phyloP scores from a whole-genome alignment of 2,113 vertebrate species.

The Probosciger aterrimus region DNA sequence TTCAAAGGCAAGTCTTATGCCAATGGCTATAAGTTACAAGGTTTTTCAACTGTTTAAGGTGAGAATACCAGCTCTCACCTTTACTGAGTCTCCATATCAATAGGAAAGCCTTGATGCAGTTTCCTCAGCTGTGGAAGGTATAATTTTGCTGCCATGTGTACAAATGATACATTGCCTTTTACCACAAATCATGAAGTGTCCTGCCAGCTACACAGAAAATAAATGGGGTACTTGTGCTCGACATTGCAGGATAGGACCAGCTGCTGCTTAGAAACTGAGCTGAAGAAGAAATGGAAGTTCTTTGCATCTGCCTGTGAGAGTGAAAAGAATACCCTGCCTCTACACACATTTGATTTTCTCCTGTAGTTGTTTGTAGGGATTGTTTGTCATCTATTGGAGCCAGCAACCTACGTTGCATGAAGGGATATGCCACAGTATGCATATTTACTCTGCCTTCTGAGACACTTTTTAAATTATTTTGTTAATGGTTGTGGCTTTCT shows the following conservation, averaged over 20 bases:
- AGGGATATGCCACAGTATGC: not conserved
- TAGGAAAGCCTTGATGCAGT: not conserved
- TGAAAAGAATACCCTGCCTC: not conserved
- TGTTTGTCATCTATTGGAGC: not conserved
- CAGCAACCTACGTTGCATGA: not conserved
- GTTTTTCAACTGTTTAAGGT: not conserved
- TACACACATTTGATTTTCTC: not conserved
- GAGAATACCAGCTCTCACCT: not conserved
- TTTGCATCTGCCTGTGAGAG: not conserved
- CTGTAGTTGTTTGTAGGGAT: not conserved
- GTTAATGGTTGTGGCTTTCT: not conserved
- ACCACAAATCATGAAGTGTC: not conserved
- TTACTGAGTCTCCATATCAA: not conserved
- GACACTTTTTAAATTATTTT: not conserved
- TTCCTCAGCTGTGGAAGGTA: not conserved
- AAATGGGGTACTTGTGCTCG: not conserved
- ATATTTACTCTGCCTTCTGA: not conserved
- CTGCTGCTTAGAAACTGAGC: not conserved
- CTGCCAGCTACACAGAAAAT: not conserved
- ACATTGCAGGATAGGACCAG: not conserved
- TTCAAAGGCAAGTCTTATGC: fast-evolving
- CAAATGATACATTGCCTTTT: not conserved
- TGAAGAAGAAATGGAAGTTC: not conserved
- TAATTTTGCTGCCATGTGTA: not conserved
- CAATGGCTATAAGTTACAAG: not conserved